These are phyloP conservation scores for Pyrochroa serraticornis DNA, from an alignment of 2,888 invertebrate species.

Conservation along the genomic window DNA sequence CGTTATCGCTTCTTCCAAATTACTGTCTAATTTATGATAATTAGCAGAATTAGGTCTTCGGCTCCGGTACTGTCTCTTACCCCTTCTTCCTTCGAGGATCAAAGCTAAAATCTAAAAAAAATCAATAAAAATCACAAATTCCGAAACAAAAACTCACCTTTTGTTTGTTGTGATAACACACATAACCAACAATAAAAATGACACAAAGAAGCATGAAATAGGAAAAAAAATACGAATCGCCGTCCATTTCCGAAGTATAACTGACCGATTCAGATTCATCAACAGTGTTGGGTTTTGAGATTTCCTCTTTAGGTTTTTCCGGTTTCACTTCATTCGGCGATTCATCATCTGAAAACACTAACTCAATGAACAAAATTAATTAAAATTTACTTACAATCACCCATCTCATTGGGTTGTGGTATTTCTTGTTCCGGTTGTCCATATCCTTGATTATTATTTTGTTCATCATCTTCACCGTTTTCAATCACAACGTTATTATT, in stretches of 20 bases:
- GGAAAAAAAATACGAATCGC: conserved; percentile 71
- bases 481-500: background rate
- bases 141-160: conserved; percentile 60
- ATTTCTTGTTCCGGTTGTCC: background rate
- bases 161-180: conserved; percentile 70
- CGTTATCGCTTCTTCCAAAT: conserved; percentile 71
- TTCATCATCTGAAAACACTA: background rate
- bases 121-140: conserved; percentile 16
- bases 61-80: conserved; percentile 56
- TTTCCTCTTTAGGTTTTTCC: background rate
- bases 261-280: conserved; percentile 27
- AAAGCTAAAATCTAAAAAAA: conserved; percentile 66
- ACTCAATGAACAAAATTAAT: background rate
- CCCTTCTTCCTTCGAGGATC: conserved; percentile 65
- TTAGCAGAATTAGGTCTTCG: conserved; percentile 67
- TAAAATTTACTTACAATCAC: background rate
- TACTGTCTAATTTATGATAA: conserved; percentile 70
- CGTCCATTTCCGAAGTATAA: conserved; percentile 51
- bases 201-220: conserved; percentile 70
- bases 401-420: background rate
- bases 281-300: conserved; percentile 28
- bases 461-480: background rate
- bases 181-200: conserved; percentile 66
- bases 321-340: background rate
- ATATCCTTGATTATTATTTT: background rate